Conservation (phyloP, 2,888 invertebrate genomes). For the Pyrrhosoma nymphula region DNA sequence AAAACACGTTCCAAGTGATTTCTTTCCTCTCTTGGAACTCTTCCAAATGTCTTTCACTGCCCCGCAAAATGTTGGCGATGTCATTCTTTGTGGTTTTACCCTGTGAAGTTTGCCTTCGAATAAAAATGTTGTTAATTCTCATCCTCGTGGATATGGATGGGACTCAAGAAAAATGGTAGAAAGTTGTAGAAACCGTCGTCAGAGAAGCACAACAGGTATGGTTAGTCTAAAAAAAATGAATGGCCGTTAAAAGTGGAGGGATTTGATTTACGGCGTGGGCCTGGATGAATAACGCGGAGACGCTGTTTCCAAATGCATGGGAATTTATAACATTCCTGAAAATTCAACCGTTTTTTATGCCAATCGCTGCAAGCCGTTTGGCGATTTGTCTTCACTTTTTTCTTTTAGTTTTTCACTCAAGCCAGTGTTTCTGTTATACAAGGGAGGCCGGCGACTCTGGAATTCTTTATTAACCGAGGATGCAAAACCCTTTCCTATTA, state of each 20-base stretch:
- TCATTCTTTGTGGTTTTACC: not conserved
- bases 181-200: not conserved
- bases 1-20: not conserved
- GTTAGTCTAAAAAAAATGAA: not conserved
- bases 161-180: not conserved
- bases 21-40: not conserved
- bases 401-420: not conserved
- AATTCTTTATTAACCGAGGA: too few relatives aligned
- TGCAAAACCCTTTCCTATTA: too few relatives aligned
- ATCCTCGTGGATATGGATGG: not conserved
- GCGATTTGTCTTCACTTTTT: not conserved
- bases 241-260: not conserved
- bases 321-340: not conserved
- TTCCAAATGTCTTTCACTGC: slow-evolving; percentile 1
- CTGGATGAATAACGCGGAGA: not conserved
- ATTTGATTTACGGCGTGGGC: not conserved
- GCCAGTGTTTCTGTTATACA: not conserved
- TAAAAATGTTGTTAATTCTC: not conserved
- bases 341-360: not conserved
- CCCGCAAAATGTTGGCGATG: slow-evolving; percentile 16
- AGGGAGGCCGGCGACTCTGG: not conserved
- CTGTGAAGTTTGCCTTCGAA: not conserved
- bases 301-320: not conserved
- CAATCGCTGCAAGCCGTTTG: not conserved
- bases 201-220: not conserved